A percentile compares a stretch with the other conserved stretches of the same genome.
These are phyloP conservation scores for Popillia japonica DNA, from an alignment of 1,140 invertebrate genomes.

Conservation along the genomic window DNA sequence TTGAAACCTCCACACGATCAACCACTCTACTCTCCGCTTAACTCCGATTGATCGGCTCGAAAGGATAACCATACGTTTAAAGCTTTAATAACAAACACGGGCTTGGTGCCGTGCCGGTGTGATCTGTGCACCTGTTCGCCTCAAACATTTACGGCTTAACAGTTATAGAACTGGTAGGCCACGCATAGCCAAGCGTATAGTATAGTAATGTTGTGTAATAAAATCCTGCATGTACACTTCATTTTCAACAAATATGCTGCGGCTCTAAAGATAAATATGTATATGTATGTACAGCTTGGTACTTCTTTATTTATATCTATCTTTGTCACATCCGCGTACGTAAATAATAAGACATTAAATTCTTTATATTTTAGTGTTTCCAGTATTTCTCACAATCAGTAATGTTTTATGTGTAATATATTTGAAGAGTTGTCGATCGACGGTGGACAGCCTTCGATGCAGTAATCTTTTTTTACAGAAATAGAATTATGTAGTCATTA, in stretches of 20 bases:
- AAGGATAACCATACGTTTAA: slow-evolving; percentile 7
- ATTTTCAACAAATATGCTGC: slow-evolving; percentile 11
- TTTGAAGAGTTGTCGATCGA: too few relatives aligned
- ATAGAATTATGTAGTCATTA: too few relatives aligned
- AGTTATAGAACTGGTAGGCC: slow-evolving; percentile 2
- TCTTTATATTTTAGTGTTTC: neutral
- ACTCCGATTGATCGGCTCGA: neutral
- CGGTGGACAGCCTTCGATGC: too few relatives aligned
- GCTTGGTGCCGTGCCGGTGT: neutral
- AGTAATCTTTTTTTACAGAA: too few relatives aligned
- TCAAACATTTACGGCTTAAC: slow-evolving; percentile 15
- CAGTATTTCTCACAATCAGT: too few relatives aligned
- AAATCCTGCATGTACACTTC: slow-evolving; percentile 18
- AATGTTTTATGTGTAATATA: too few relatives aligned
- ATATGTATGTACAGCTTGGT: neutral
- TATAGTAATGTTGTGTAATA: slow-evolving; percentile 3
- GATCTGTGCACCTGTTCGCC: slow-evolving; percentile 1
- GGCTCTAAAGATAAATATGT: neutral
- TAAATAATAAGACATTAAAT: neutral
- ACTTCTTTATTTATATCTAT: neutral
- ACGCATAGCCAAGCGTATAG: neutral
- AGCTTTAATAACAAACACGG: slow-evolving; percentile 1
- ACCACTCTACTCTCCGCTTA: neutral
- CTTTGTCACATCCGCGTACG: neutral
- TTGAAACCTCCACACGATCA: neutral